These are phyloP conservation scores for Crioceris asparagi DNA, from an alignment of 2,888 invertebrate species.

Conservation along the genomic window DNA sequence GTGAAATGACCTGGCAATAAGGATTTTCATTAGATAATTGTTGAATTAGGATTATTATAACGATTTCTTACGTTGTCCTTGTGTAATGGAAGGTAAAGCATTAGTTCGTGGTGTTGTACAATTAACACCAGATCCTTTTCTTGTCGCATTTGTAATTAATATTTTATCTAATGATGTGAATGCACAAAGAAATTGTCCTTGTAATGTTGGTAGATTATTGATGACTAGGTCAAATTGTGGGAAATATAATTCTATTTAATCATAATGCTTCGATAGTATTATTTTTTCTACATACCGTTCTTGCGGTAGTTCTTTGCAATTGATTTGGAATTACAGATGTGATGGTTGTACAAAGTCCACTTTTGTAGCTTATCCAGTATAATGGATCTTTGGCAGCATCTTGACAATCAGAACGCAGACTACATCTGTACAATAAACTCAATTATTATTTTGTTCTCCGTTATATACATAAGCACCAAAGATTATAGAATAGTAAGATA, in stretches of 20 bases:
- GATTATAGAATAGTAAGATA: too few relatives aligned
- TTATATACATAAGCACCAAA: too few relatives aligned
- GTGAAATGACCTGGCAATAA: conserved; percentile 72
- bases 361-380: conserved; percentile 94
- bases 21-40: background rate
- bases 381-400: conserved; percentile 85
- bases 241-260: conserved; percentile 6
- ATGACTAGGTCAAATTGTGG: conserved; percentile 77
- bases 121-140: conserved; percentile 82
- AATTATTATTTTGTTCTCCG: too few relatives aligned
- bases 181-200: conserved; percentile 85
- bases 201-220: conserved; percentile 87
- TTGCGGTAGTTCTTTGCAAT: conserved; percentile 84
- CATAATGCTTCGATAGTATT: too few relatives aligned
- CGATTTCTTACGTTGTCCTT: conserved; percentile 61
- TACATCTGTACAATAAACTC: conserved; percentile 59
- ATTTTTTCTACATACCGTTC: conserved; percentile 61
- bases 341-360: conserved; percentile 92
- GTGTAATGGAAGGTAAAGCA: conserved; percentile 83
- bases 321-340: conserved; percentile 84
- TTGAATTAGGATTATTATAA: background rate
- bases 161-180: conserved; percentile 87
- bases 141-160: conserved; percentile 80
- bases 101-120: conserved; percentile 94
- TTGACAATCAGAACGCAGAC: conserved; percentile 80